Conservation (phyloP, 1,140 invertebrate species). For the Marisa cornuarietis region DNA sequence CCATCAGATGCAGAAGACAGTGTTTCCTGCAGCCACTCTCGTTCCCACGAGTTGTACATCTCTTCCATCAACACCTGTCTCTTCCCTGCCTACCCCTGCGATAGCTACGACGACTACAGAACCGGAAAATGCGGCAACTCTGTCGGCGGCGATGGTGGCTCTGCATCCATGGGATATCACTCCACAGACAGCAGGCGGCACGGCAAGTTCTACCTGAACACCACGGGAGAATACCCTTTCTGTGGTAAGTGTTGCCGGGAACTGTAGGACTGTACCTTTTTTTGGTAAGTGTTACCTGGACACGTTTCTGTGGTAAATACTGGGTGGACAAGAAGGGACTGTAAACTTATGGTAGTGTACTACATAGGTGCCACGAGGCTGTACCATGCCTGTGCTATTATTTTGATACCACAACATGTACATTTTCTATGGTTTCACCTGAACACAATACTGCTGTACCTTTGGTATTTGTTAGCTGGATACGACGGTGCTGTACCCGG, state of each 20-base stretch:
- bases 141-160: not conserved
- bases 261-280: too few species aligned
- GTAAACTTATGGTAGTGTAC: too few species aligned
- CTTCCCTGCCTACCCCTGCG: constrained; percentile 7
- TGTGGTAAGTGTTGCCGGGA: not conserved
- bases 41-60: constrained; percentile 16
- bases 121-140: not conserved
- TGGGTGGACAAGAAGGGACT: too few species aligned
- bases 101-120: constrained; percentile 14
- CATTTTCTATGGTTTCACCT: too few species aligned
- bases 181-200: not conserved
- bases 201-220: constrained; percentile 6
- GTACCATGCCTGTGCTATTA: too few species aligned
- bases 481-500: too few species aligned
- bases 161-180: constrained; percentile 15
- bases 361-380: too few species aligned
- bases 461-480: too few species aligned
- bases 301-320: too few species aligned
- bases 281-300: too few species aligned
- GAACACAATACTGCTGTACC: too few species aligned
- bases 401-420: too few species aligned
- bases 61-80: not conserved
- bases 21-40: constrained; percentile 20
- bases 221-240: constrained; percentile 3
- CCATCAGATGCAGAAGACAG: not conserved